Evolutionary conservation across 2,797 vertebrate species (phyloP).

Genomic region (Danio tinwini): DNA sequence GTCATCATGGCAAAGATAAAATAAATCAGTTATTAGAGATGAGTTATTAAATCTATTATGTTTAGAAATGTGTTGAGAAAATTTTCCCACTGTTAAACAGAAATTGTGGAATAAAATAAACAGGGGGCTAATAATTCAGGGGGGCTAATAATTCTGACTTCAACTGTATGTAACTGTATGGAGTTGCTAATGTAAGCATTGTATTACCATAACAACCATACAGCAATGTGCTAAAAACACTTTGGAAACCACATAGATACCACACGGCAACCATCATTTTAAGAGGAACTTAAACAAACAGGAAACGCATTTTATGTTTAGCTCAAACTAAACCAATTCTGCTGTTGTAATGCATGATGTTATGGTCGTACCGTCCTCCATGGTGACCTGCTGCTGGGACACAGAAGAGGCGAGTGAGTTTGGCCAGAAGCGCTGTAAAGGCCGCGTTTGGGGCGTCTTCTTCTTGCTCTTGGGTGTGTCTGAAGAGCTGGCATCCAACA

Average conservation of each 20-base stretch:
- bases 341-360: neutral
- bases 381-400: conserved; percentile 79
- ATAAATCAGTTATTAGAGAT: too few relatives aligned
- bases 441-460: conserved; percentile 86
- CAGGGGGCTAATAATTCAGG: too few relatives aligned
- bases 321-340: neutral
- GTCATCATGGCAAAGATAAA: too few relatives aligned
- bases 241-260: neutral
- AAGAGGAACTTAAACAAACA: too few relatives aligned
- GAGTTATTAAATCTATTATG: too few relatives aligned
- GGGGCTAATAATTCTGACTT: too few relatives aligned
- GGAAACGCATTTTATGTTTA: too few relatives aligned
- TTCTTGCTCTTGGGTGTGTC: conserved; percentile 89
- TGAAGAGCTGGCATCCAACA: conserved; percentile 87
- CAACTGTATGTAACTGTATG: neutral
- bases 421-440: conserved; percentile 89
- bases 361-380: conserved; percentile 81
- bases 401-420: conserved; percentile 86
- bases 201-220: neutral
- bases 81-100: too few relatives aligned
- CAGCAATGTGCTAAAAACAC: neutral
- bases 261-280: neutral
- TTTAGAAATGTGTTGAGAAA: too few relatives aligned
- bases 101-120: too few relatives aligned
- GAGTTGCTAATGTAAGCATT: neutral